A percentile compares a stretch with the other conserved stretches of the same genome.
Evolutionary conservation across 2,797 vertebrate species (phyloP).

Genomic region (Antennarius maculatus): DNA sequence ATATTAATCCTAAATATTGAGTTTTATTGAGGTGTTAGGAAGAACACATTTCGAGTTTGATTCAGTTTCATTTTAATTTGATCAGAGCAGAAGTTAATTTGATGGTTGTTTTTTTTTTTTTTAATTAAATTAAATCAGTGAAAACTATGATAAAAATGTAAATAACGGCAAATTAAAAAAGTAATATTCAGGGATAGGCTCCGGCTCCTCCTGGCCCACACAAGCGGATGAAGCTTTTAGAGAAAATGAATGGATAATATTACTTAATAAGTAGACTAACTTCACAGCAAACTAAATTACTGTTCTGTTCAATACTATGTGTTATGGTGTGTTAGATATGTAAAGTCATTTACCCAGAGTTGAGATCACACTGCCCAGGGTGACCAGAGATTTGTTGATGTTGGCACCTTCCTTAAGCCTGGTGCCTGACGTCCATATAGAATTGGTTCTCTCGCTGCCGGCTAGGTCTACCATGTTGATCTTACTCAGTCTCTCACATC

Average conservation of each 20-base stretch:
- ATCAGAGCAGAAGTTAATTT: background rate
- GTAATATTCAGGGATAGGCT: background rate
- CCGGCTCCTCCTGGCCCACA: no score
- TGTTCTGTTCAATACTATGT: background rate
- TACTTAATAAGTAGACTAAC: background rate
- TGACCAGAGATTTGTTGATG: slow-evolving; percentile 96
- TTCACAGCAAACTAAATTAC: background rate
- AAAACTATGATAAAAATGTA: background rate
- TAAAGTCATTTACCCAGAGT: slow-evolving; percentile 85
- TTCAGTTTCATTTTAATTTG: background rate
- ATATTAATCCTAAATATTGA: background rate
- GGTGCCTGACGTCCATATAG: slow-evolving; percentile 84
- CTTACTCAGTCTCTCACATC: slow-evolving; percentile 92
- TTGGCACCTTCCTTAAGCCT: slow-evolving; percentile 94
- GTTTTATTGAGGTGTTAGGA: background rate
- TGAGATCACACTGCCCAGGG: slow-evolving; percentile 94
- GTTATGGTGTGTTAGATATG: slow-evolving; percentile 1
- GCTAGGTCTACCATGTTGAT: slow-evolving; percentile 96
- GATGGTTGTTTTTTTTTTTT: slow-evolving; percentile 1
- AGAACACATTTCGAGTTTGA: background rate
- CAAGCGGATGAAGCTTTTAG: no score
- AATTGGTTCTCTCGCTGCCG: slow-evolving; percentile 91
- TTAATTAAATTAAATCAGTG: background rate
- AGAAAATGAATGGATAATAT: background rate
- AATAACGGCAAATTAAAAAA: background rate